phyloP scores from a whole-genome alignment of 1,140 invertebrate species.

The Teleogryllus occipitalis region DNA sequence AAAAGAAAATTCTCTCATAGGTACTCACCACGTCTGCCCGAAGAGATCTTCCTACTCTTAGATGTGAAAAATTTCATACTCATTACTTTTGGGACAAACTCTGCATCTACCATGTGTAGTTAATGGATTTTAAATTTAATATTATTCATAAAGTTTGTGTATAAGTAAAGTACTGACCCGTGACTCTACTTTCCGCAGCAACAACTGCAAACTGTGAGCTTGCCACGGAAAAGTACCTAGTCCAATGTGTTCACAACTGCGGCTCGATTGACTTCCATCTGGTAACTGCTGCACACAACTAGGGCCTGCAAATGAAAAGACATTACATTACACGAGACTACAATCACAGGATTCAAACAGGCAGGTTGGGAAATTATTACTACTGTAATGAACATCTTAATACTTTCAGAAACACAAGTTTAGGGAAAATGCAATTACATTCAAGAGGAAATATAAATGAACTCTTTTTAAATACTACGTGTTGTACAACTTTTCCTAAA shows the following conservation, averaged over 20 bases:
- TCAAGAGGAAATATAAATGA: too few relatives aligned
- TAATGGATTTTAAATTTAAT: neutral
- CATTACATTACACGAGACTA: constrained; percentile 7
- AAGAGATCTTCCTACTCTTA: neutral
- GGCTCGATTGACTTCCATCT: constrained; percentile 34
- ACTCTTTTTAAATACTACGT: too few relatives aligned
- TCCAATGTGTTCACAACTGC: constrained; percentile 23
- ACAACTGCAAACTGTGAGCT: constrained; percentile 36
- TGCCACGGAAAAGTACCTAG: constrained; percentile 26
- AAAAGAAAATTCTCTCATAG: too few relatives aligned
- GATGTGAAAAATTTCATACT: neutral
- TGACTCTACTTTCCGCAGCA: constrained; percentile 57
- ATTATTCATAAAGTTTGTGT: neutral
- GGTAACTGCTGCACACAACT: constrained; percentile 44
- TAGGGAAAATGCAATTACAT: too few relatives aligned
- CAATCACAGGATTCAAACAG: too few relatives aligned
- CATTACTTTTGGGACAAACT: too few relatives aligned
- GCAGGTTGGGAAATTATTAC: too few relatives aligned
- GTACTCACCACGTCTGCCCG: too few relatives aligned
- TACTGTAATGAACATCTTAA: too few relatives aligned
- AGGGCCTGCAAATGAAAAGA: constrained; percentile 32
- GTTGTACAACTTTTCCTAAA: too few relatives aligned
- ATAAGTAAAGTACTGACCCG: constrained; percentile 33
- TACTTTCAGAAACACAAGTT: too few relatives aligned
- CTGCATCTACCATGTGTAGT: too few relatives aligned